Evolutionary conservation across 1,140 invertebrate genomes (phyloP).

Genomic region (Trigoniulus corallinus): DNA sequence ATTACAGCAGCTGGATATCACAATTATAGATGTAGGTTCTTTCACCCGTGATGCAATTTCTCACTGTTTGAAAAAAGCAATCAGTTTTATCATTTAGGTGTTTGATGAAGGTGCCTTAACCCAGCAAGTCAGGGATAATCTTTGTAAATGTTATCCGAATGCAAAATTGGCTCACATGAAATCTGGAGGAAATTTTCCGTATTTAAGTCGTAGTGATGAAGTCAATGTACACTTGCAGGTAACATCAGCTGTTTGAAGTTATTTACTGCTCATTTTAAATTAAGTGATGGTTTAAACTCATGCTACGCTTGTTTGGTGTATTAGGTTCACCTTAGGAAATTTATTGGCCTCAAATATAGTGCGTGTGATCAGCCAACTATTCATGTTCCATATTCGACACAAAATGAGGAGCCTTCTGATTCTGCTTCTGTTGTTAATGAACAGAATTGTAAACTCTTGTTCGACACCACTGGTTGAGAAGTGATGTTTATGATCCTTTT

Average conservation of each 20-base stretch:
- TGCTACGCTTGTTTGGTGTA: not conserved
- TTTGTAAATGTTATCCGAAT: constrained; percentile 74
- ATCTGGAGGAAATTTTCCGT: constrained; percentile 79
- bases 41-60: not conserved
- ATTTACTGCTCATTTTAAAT: not conserved
- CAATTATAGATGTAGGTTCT: constrained; percentile 59
- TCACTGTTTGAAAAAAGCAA: not conserved
- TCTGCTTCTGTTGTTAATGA: too few species aligned
- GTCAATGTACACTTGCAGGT: constrained; percentile 81
- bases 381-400: too few species aligned
- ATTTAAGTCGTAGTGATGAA: constrained; percentile 71
- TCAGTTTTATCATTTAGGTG: constrained; percentile 38
- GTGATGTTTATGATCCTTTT: too few species aligned
- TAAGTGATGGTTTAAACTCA: too few species aligned
- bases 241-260: constrained; percentile 18
- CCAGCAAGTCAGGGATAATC: constrained; percentile 47
- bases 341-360: constrained; percentile 11
- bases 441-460: too few species aligned
- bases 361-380: constrained; percentile 3
- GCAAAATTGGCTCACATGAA: constrained; percentile 77
- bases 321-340: constrained; percentile 15
- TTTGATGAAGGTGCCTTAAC: constrained; percentile 79
- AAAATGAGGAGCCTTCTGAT: too few species aligned
- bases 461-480: too few species aligned
- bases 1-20: constrained; percentile 47